Base-by-base conservation (phyloP, 2,888 invertebrate genomes). In the Palloptera scutellata region DNA sequence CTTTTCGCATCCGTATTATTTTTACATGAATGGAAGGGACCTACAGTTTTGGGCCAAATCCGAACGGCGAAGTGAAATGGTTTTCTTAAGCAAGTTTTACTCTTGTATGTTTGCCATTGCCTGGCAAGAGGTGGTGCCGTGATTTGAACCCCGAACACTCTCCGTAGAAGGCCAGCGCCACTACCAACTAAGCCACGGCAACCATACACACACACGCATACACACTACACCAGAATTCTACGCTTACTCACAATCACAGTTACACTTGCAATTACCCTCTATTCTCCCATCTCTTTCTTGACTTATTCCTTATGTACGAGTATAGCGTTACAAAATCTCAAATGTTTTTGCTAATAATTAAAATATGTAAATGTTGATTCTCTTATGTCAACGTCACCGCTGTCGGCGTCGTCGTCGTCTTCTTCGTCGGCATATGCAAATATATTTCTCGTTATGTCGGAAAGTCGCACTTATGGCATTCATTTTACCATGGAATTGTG, bases 381-480 rank as follows among this genome's bases (percentile, higher is more conserved):
- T 30, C 30, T 20, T 61, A 66, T 61, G 41, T 66, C 52, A 61
- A 48, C 61, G 43, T 62, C 60, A 66, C 42, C 55, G 67, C 61
- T 30, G 64, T 63, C 57, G 67, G 30, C 42, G 54, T 61, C 40
- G 42, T 52, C 42, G 19, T 51, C 42, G 43, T 58, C 45, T 17
- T 63, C 52, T 17, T n/a, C 42, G 51, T 57, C 41, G 61, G 71
- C 78, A 78, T 77, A 78, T 78, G 75, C 78, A 80, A 77, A 79
- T 80, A 78, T 30, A 4, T 15, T 9, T 15, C 6, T 58, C 30
- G 3, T 12, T 17, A 42, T 8, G 17, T 9, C 41, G 19, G 11
- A 58, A 58, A 13, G 57, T 42, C 48, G 48, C 48, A 40, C 42
- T 15, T 17, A 41, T 13, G 12, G 43, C 15, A 17, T 58, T 40